Evolutionary conservation across 1,140 invertebrate species (phyloP).

Genomic region (Popillia japonica): DNA sequence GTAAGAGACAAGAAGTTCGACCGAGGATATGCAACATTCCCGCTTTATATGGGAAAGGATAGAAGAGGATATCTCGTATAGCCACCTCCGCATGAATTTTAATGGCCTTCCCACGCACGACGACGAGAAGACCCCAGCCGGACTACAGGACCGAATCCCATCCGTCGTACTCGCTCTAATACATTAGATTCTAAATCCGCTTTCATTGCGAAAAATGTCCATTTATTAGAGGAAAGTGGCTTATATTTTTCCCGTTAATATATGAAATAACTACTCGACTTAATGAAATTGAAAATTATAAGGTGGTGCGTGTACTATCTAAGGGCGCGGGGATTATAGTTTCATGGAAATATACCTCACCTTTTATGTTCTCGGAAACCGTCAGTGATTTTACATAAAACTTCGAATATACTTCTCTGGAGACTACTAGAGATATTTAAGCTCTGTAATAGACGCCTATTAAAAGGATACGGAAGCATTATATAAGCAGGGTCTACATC

Average conservation of each 20-base stretch:
- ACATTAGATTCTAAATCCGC: background rate
- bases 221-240: background rate
- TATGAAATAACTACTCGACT: conserved; percentile 12
- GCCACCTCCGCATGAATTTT: conserved; percentile 28
- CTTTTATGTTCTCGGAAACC: background rate
- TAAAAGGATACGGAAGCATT: background rate
- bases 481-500: background rate
- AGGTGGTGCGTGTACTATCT: background rate
- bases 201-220: conserved; percentile 23
- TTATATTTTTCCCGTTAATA: background rate
- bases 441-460: background rate
- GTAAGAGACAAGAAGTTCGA: background rate
- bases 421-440: background rate
- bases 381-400: too few relatives aligned
- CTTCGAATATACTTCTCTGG: too few relatives aligned
- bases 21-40: background rate
- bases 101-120: conserved; percentile 24
- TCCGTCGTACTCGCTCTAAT: background rate
- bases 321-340: background rate
- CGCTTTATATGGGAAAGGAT: conserved; percentile 16
- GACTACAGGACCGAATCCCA: background rate
- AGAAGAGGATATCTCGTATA: conserved; percentile 4
- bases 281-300: background rate
- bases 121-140: background rate
- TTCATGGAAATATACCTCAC: background rate